Percentiles rank a stretch among this genome's conserved stretches.
Conservation (phyloP, 2,113 vertebrate genomes). For the Physeter macrocephalus region DNA sequence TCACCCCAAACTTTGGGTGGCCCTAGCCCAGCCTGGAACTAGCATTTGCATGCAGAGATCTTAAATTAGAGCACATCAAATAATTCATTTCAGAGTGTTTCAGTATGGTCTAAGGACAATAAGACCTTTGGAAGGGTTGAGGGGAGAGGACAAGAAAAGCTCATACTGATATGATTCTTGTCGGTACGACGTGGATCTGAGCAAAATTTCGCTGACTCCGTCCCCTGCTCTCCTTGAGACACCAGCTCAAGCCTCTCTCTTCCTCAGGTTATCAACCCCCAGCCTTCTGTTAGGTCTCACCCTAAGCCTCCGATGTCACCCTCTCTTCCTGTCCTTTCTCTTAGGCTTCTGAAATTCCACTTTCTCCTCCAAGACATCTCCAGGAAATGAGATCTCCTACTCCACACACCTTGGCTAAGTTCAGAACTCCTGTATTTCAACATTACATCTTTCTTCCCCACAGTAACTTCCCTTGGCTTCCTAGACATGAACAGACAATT, state of each 20-base stretch:
- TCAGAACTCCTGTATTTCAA: background rate
- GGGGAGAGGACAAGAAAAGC: background rate
- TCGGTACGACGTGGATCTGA: background rate
- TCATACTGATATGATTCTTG: background rate
- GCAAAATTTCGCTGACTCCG: background rate
- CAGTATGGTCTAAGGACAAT: background rate
- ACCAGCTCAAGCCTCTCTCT: background rate
- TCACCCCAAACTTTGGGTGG: constrained; percentile 60
- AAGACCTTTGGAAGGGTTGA: background rate
- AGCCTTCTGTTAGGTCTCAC: background rate
- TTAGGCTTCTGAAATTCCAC: background rate
- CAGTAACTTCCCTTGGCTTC: background rate
- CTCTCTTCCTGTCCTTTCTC: background rate
- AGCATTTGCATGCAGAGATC: constrained; percentile 21
- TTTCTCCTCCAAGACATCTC: background rate
- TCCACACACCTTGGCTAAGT: background rate
- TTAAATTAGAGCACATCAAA: constrained; percentile 53
- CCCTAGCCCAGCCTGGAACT: constrained; percentile 31
- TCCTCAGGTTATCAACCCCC: background rate
- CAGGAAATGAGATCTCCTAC: background rate
- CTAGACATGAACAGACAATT: background rate
- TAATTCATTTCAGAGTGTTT: constrained; percentile 33
- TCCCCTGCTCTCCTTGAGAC: background rate
- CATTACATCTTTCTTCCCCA: background rate
- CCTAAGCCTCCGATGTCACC: background rate